Percentiles rank a stretch among this genome's conserved stretches.
phyloP scores from a whole-genome alignment of 2,113 vertebrate genomes.

The Eolophus roseicapilla region DNA sequence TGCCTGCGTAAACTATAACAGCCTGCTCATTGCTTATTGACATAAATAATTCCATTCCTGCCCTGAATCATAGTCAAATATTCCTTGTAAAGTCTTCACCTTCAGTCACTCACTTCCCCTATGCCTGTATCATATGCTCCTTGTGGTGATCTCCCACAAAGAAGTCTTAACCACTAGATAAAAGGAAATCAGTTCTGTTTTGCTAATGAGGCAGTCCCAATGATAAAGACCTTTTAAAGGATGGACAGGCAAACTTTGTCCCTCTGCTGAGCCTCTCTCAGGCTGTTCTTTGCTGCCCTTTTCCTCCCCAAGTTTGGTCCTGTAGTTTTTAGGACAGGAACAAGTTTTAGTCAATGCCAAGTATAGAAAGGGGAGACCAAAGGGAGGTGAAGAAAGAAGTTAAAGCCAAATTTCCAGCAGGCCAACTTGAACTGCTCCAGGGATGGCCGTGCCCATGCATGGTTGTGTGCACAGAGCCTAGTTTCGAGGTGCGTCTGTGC shows the following conservation, averaged over 20 bases:
- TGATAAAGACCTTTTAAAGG: background rate
- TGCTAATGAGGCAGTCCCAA: background rate
- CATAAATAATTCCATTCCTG: background rate
- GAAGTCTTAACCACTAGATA: background rate
- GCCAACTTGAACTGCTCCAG: fast-evolving
- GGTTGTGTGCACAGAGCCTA: background rate
- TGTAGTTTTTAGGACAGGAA: background rate
- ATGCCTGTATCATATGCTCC: background rate
- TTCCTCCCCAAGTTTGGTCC: background rate
- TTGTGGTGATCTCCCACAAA: background rate
- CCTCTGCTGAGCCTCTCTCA: background rate
- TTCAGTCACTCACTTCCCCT: background rate
- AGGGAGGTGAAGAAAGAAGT: background rate
- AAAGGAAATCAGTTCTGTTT: background rate
- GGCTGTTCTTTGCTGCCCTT: background rate
- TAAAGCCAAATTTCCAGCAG: constrained; percentile 23
- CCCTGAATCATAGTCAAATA: background rate
- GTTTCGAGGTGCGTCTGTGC: background rate
- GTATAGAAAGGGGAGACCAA: background rate
- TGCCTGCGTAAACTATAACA: background rate
- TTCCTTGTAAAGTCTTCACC: background rate
- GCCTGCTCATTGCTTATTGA: background rate
- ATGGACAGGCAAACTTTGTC: background rate
- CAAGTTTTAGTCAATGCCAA: background rate
- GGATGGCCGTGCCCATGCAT: fast-evolving